Evolutionary conservation across 2,797 vertebrate genomes (phyloP), one percentile per base, ranked within the genome.

Genomic region (Pachyuromys duprasi): DNA sequence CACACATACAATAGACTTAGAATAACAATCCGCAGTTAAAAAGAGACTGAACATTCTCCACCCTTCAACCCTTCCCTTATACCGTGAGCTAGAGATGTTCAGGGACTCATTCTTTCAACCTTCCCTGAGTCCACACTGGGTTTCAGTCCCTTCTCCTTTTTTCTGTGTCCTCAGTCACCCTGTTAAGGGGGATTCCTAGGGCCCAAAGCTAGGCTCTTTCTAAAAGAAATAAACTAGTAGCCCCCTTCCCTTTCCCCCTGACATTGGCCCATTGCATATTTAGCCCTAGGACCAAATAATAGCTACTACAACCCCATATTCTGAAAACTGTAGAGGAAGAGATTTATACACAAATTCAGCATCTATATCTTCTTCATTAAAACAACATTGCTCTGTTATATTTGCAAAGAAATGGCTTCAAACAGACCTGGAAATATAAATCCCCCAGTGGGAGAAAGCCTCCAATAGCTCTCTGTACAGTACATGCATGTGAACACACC

Each of bases 1-100:
- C 97, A 92, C 95, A 97, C 96, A 97, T 94, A 94, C 97, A 98
- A 97, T 93, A 97, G 94, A 94, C 93, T 97, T 95, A 94, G 97
- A 98, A 98, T 95, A 97, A 93, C 8, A 96, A 55, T 86, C 75
- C 96, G 91, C 93, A 95, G 86, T 96, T 95, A 90, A 67, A 97
- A 95, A 93, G 17, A 70, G 96, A 75, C 81, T 17, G 94, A 92
- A 93, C 97, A 89, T 96, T 97, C 97, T 96, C 57, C 95, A 17
- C 67, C 86, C 92, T 53, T 88, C 79, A 96, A n/a, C 93, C 95
- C 86, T 84, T 57, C 86, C 65, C 92, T 91, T 53, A 88, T 84
- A 97, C 96, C 95, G 94, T 0, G 87, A 95, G 62, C 94, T 95
- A 72, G 96, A 97, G 96, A 81, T 86, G 93, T 49, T 49, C 95